Percentiles rank a stretch among this genome's conserved stretches.
Conservation (phyloP, 2,797 vertebrate genomes). For the Gambusia yucatana region DNA sequence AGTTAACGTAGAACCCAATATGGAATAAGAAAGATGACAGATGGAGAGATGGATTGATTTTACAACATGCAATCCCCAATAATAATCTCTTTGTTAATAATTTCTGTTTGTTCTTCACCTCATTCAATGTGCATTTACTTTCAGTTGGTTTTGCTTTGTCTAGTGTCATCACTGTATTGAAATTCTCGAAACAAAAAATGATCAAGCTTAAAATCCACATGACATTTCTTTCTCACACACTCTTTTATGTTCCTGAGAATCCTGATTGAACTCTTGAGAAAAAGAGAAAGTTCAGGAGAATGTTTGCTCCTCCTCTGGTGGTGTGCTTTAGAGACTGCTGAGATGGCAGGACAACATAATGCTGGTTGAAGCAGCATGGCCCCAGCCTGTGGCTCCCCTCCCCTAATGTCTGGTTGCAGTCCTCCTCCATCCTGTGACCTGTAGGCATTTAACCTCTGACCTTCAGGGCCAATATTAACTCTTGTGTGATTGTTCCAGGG, state of each 20-base stretch:
- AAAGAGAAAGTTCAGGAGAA: constrained; percentile 11
- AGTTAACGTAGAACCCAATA: background rate
- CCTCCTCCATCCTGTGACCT: constrained; percentile 81
- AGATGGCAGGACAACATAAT: constrained; percentile 31
- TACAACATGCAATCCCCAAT: background rate
- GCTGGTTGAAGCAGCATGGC: constrained; percentile 10
- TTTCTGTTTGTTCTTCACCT: background rate
- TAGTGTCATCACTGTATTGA: background rate
- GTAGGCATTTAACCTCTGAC: constrained; percentile 85
- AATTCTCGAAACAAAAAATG: background rate
- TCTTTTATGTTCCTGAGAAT: constrained; percentile 7
- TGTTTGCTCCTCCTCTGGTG: constrained; percentile 4
- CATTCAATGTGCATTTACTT: background rate
- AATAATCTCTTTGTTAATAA: background rate
- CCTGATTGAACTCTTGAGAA: constrained; percentile 3
- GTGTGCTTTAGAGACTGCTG: constrained; percentile 22
- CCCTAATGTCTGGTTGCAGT: constrained; percentile 70
- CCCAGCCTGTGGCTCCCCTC: constrained; percentile 19
- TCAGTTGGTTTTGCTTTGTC: background rate
- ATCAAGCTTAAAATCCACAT: background rate
- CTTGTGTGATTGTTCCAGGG: constrained; percentile 82
- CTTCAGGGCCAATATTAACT: constrained; percentile 87
- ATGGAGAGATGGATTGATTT: background rate
- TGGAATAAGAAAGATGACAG: background rate
- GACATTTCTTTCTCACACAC: background rate